These are phyloP conservation scores for Melikaiella ostensackeni DNA, from an alignment of 2,888 invertebrate genomes.

Conservation along the genomic window DNA sequence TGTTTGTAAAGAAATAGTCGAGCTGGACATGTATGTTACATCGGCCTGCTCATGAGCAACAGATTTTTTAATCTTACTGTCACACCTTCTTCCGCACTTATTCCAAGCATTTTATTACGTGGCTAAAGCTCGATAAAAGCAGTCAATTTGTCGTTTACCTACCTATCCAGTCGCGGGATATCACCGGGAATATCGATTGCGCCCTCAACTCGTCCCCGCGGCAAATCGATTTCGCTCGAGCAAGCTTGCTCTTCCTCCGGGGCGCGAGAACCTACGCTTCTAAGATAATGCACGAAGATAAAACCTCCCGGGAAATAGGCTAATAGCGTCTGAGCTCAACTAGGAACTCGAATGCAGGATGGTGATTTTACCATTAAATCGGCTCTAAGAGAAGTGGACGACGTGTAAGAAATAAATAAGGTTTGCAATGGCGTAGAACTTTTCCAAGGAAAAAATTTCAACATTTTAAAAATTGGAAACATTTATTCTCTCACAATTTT, in stretches of 20 bases:
- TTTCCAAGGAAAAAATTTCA: no score
- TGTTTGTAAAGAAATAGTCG: no score
- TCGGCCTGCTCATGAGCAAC: constrained; percentile 41
- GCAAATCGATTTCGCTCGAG: constrained; percentile 36
- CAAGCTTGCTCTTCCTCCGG: constrained; percentile 2
- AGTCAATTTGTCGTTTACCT: constrained; percentile 42
- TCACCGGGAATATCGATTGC: constrained; percentile 5
- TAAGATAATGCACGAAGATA: constrained; percentile 33
- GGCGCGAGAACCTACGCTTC: constrained; percentile 29
- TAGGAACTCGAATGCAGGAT: constrained; percentile 35
- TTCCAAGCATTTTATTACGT: constrained; percentile 53
- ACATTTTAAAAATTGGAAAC: no score
- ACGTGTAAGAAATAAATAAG: constrained; percentile 26
- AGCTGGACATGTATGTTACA: constrained; percentile 8
- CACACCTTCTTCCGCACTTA: constrained; percentile 30
- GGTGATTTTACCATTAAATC: constrained; percentile 36
- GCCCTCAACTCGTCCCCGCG: background rate
- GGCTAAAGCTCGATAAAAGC: constrained; percentile 54
- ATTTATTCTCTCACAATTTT: no score
- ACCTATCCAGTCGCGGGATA: constrained; percentile 18
- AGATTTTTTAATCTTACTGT: constrained; percentile 52
- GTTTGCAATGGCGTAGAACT: background rate
- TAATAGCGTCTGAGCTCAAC: constrained; percentile 36
- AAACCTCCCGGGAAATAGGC: constrained; percentile 39
- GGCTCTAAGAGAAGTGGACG: constrained; percentile 10